These are phyloP conservation scores for Melanocharis versteri DNA, from an alignment of 2,113 vertebrate genomes.

Conservation along the genomic window DNA sequence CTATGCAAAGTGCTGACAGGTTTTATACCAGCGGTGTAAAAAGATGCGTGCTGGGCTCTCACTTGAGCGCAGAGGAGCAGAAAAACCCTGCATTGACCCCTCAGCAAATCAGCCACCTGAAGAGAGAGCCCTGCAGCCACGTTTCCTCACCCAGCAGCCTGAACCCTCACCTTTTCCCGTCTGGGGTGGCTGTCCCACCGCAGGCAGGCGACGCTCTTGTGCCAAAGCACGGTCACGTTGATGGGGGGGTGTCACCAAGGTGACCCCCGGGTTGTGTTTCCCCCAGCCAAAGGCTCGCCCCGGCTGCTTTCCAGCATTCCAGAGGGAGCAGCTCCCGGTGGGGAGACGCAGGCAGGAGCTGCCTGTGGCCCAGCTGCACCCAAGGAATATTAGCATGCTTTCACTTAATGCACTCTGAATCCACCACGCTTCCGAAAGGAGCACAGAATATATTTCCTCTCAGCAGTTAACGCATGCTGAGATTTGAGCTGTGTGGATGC, in stretches of 20 bases:
- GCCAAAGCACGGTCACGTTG: accelerated
- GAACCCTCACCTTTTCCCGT: background rate
- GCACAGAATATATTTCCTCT: background rate
- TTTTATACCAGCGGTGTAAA: background rate
- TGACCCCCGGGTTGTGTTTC: background rate
- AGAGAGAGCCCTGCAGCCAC: background rate
- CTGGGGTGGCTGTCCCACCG: background rate
- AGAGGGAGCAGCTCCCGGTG: background rate
- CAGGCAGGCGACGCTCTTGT: accelerated
- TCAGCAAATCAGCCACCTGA: background rate
- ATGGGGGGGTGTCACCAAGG: accelerated
- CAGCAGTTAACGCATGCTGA: background rate
- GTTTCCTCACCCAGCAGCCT: background rate
- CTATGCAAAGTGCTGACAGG: background rate
- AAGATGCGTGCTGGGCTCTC: background rate
- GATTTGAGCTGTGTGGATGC: background rate
- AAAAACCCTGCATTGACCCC: background rate
- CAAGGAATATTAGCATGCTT: accelerated
- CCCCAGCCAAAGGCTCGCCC: background rate
- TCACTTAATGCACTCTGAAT: background rate
- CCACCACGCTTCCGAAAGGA: accelerated
- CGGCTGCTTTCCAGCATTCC: accelerated
- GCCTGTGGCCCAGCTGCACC: background rate
- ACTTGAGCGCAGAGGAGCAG: background rate
- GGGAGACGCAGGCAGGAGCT: background rate